phyloP scores from a whole-genome alignment of 2,113 vertebrate genomes.

The Megaceryle torquata region DNA sequence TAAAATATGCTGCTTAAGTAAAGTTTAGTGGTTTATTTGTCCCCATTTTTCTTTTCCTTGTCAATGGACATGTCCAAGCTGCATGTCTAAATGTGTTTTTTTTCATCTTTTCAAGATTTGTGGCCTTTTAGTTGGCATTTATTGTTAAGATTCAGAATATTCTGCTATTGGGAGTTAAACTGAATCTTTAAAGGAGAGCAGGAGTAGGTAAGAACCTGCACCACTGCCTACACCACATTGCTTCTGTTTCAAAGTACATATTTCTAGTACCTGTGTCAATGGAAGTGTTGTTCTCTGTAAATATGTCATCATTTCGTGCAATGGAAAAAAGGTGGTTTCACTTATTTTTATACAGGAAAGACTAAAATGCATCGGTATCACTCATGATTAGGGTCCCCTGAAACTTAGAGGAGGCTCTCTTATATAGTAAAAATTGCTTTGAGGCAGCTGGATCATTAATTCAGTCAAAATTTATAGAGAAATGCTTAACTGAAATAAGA shows the following conservation, averaged over 20 bases:
- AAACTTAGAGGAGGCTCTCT: neutral
- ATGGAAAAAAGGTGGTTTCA: neutral
- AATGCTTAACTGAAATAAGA: neutral
- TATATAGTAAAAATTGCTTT: neutral
- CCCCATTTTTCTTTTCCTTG: neutral
- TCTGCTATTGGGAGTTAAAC: neutral
- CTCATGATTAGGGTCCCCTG: neutral
- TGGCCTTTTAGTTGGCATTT: neutral
- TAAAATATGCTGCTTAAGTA: slow-evolving; percentile 4
- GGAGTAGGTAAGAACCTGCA: neutral
- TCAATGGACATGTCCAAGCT: neutral
- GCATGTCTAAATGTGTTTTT: neutral
- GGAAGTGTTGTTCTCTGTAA: neutral
- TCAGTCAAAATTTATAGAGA: neutral
- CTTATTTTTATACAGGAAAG: neutral
- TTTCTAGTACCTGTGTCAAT: neutral
- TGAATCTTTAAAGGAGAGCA: neutral
- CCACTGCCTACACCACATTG: neutral
- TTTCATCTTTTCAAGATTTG: neutral
- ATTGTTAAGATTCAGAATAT: neutral
- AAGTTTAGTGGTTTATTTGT: neutral
- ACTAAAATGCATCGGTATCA: neutral
- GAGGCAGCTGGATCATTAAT: neutral
- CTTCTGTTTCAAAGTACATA: neutral
- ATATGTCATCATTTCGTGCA: neutral